phyloP scores from a whole-genome alignment of 2,888 invertebrate genomes.

The Tipula confusa region DNA sequence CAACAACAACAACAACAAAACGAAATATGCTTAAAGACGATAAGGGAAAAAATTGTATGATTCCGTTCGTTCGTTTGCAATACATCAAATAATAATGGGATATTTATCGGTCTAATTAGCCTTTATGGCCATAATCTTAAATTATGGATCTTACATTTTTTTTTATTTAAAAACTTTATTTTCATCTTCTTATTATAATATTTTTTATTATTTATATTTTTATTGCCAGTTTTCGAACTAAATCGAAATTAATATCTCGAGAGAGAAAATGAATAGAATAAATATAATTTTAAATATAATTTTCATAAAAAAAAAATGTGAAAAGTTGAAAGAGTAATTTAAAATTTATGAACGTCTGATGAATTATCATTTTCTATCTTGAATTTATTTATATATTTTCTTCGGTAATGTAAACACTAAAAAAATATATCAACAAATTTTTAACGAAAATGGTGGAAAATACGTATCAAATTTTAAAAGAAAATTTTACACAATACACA shows the following conservation, averaged over 20 bases:
- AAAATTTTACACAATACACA: not conserved
- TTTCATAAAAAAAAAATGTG: not conserved
- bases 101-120: constrained; percentile 37
- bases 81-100: constrained; percentile 31
- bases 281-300: constrained; percentile 12
- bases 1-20: not conserved
- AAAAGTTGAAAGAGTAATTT: constrained; percentile 31
- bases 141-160: constrained; percentile 36
- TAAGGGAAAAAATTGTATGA: constrained; percentile 21
- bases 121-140: constrained; percentile 38
- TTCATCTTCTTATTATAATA: constrained; percentile 21
- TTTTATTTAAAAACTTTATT: constrained; percentile 33
- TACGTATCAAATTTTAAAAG: not conserved
- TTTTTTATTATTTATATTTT: constrained; percentile 26
- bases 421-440: too few species aligned
- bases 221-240: constrained; percentile 31
- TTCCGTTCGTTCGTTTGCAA: constrained; percentile 25
- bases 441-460: not conserved
- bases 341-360: constrained; percentile 31
- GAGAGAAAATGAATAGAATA: constrained; percentile 26
- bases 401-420: not conserved
- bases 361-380: constrained; percentile 30
- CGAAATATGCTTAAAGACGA: constrained; percentile 28
- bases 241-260: constrained; percentile 30
- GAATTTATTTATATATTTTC: not conserved